Evolutionary conservation across 2,113 vertebrate genomes (phyloP).

Genomic region (Seriola quinqueradiata): DNA sequence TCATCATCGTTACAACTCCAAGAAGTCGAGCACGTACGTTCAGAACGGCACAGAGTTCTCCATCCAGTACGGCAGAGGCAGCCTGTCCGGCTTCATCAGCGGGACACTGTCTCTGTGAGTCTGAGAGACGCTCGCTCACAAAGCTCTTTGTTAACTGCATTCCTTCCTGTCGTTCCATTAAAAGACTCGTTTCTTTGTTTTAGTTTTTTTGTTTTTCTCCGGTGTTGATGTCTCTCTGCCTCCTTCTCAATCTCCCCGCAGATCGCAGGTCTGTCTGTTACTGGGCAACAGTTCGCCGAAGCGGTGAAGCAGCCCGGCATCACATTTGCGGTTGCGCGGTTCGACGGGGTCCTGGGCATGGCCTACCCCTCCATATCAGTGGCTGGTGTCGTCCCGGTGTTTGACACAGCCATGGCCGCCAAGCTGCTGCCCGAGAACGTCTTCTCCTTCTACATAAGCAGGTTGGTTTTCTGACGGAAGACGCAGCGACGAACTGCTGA

Average conservation of each 20-base stretch:
- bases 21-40: slow-evolving; percentile 86
- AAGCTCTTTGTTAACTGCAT: slow-evolving; percentile 44
- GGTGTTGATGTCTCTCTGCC: not conserved
- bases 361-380: slow-evolving; percentile 89
- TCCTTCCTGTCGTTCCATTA: slow-evolving; percentile 42
- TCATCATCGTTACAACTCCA: slow-evolving; percentile 87
- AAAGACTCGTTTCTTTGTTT: too few species aligned
- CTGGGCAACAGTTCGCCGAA: slow-evolving; percentile 87
- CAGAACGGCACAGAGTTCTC: slow-evolving; percentile 85
- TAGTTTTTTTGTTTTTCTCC: too few species aligned
- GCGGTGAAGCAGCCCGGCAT: slow-evolving; percentile 89
- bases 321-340: slow-evolving; percentile 84
- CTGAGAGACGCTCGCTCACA: not conserved
- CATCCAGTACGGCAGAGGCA: slow-evolving; percentile 88
- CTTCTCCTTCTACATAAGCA: slow-evolving; percentile 92
- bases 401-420: slow-evolving; percentile 86
- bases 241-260: slow-evolving; percentile 26
- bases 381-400: slow-evolving; percentile 82
- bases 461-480: slow-evolving; percentile 64
- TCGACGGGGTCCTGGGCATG: slow-evolving; percentile 90
- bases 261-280: slow-evolving; percentile 80
- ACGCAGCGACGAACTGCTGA: not conserved
- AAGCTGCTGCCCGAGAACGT: slow-evolving; percentile 88
- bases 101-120: slow-evolving; percentile 88
- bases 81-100: slow-evolving; percentile 88